Evolutionary conservation across 2,888 invertebrate genomes (phyloP), one percentile per base, ranked within the genome.

Genomic region (Pseudococcus viburni): DNA sequence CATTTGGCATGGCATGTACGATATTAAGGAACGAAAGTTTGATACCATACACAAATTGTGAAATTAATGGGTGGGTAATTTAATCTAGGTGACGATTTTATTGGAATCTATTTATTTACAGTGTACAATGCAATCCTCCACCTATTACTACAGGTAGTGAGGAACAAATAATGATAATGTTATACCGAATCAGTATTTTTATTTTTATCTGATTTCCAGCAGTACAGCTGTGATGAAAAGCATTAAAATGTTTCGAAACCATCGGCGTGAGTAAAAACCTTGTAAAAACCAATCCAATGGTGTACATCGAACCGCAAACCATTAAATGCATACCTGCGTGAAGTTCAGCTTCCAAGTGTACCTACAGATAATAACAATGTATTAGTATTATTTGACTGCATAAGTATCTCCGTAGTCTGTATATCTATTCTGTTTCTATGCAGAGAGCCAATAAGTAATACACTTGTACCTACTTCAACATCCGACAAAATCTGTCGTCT

Each of bases 301-400:
- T 64, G 64, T 64, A 64, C 19, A 22, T 6, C 22, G 64, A 64
- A 64, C 64, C 64, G 64, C 64, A 64, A 64, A 64, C 64, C 64
- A 51, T 51, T 51, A 51, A 22, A n/a, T 33, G 26, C 26, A 64
- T 64, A 11, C 22, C 64, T 64, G 64, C 64, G 64, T 64, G 64
- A 64, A 64, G 64, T 64, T 64, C 64, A 64, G 22, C 64, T 64
- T 64, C 64, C 64, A 64, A 64, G 64, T 64, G 22, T 22, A 64
- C 7, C 7, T 19, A 33, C 1, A 33, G 22, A 7, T 19, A 22
- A 64, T 19, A 64, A 64, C 64, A 64, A 64, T 64, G 64, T 64
- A 22, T 64, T 64, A 64, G 64, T 64, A 22, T 64, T 64, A 64
- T 51, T 51, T 51, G 4, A 51, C 12, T 51, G 64, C 64, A 64